Evolutionary conservation across 1,140 invertebrate species (phyloP).

Genomic region (Solenopsis fugax): DNA sequence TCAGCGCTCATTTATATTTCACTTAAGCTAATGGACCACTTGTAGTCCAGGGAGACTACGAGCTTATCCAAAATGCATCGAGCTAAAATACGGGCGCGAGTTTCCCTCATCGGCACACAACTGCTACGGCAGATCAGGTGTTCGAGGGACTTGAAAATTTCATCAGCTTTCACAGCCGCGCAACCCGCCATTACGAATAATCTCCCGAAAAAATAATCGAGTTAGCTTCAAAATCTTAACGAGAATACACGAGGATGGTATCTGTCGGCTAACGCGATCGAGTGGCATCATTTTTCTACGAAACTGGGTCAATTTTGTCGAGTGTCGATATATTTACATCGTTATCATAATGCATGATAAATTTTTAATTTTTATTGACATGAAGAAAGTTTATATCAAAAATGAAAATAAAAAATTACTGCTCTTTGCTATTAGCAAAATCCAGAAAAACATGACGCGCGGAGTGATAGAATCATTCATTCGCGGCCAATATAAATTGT

Average conservation of each 20-base stretch:
- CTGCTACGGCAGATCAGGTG: conserved; percentile 60
- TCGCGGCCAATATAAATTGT: conserved; percentile 38
- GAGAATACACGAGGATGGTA: neutral
- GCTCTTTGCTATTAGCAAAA: neutral
- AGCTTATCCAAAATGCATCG: conserved; percentile 62
- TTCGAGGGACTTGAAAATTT: conserved; percentile 57
- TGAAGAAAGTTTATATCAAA: neutral
- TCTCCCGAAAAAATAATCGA: conserved; percentile 48
- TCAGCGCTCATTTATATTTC: conserved; percentile 57
- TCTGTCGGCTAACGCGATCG: neutral
- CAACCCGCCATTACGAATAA: conserved; percentile 52
- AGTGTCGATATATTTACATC: neutral
- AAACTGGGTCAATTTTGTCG: neutral
- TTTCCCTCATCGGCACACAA: conserved; percentile 60
- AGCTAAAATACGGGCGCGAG: conserved; percentile 51
- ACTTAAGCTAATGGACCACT: conserved; percentile 64
- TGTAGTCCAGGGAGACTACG: conserved; percentile 57
- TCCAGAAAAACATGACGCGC: neutral
- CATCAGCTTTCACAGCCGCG: conserved; percentile 52
- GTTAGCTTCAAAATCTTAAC: conserved; percentile 55
- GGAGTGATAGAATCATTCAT: conserved; percentile 3
- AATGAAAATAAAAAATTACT: neutral
- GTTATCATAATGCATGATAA: neutral
- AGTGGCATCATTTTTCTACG: neutral
- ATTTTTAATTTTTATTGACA: neutral